phyloP scores from a whole-genome alignment of 2,797 vertebrate genomes.

The Typhlichthys eigenmanni region DNA sequence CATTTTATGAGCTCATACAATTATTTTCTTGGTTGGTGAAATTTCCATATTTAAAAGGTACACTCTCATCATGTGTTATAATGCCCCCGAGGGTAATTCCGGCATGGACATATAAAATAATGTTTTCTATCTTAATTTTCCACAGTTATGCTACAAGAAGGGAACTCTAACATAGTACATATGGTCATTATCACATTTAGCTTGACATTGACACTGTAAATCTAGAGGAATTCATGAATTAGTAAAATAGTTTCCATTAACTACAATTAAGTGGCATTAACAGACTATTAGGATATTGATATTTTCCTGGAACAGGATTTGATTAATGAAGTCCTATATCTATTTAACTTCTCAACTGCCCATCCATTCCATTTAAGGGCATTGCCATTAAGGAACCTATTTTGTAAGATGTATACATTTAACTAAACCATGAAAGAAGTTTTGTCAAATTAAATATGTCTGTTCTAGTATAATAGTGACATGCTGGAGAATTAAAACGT shows the following conservation, averaged over 20 bases:
- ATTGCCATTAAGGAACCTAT: background rate
- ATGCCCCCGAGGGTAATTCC: too few species aligned
- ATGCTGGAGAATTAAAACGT: background rate
- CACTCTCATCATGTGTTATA: too few species aligned
- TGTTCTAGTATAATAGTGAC: too few species aligned
- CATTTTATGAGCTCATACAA: too few species aligned
- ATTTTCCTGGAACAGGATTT: slow-evolving; percentile 17
- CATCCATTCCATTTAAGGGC: slow-evolving; percentile 4
- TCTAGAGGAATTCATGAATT: background rate
- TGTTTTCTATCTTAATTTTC: background rate
- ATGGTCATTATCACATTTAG: background rate
- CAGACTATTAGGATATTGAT: slow-evolving; percentile 42
- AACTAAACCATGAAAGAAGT: too few species aligned
- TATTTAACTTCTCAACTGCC: background rate
- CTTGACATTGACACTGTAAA: background rate
- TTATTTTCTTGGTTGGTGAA: too few species aligned
- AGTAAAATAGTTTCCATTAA: background rate
- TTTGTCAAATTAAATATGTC: too few species aligned
- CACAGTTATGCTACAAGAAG: background rate
- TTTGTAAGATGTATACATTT: too few species aligned
- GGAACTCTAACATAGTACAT: background rate
- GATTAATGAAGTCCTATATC: slow-evolving; percentile 19
- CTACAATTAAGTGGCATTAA: slow-evolving; percentile 21
- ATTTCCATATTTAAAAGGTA: too few species aligned
- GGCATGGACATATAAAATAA: too few species aligned